A percentile compares a stretch with the other conserved stretches of the same genome.
These are phyloP conservation scores for Callopanchax toddi DNA, from an alignment of 2,113 vertebrate genomes.

Conservation along the genomic window DNA sequence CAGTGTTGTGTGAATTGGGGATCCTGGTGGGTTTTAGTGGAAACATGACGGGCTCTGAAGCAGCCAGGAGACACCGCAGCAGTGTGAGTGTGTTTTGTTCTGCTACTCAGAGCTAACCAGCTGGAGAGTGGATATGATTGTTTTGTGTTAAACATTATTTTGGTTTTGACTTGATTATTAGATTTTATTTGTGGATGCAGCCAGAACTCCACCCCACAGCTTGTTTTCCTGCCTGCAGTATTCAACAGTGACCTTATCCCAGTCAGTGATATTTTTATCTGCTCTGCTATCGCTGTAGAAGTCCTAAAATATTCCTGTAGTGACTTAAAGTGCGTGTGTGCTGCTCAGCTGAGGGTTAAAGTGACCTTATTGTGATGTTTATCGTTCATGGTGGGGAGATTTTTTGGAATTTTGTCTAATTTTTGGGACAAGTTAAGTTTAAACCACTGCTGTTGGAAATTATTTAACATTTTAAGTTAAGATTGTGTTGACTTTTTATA, in stretches of 20 bases:
- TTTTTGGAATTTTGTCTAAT: no score
- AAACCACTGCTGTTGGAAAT: no score
- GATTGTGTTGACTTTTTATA: no score
- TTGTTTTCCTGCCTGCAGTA: constrained; percentile 7
- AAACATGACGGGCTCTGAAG: constrained; percentile 73
- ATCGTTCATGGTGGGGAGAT: no score
- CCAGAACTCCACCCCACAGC: not conserved
- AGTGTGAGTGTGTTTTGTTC: constrained; percentile 63
- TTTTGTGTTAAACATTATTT: no score
- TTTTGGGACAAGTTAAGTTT: no score
- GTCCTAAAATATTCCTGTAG: constrained; percentile 47
- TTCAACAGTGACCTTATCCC: constrained; percentile 59
- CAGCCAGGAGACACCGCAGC: constrained; percentile 65
- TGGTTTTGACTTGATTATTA: no score
- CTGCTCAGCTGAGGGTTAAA: not conserved
- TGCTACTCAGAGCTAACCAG: constrained; percentile 29
- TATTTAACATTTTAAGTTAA: not conserved
- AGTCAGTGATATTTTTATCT: constrained; percentile 55
- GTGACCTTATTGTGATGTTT: constrained; percentile 27
- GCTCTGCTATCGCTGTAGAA: constrained; percentile 24
- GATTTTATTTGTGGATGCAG: no score
- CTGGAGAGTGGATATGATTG: not conserved
- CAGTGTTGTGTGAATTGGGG: not conserved
- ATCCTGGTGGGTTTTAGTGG: constrained; percentile 27
- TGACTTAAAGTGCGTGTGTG: constrained; percentile 9